phyloP scores from a whole-genome alignment of 2,113 vertebrate genomes.

The Pedionomus torquatus region DNA sequence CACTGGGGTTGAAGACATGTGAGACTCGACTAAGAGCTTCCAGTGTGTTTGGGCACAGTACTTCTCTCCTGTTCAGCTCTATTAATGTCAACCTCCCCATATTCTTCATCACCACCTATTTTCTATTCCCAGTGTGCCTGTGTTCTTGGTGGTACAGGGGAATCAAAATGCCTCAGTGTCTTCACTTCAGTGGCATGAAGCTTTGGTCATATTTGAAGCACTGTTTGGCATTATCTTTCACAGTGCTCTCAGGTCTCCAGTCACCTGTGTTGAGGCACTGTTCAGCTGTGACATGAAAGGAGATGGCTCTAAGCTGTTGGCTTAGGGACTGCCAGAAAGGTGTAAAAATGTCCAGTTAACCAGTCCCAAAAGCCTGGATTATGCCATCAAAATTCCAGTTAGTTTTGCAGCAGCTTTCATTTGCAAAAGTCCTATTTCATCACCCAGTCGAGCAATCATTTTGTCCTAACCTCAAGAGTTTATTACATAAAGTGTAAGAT shows the following conservation, averaged over 20 bases:
- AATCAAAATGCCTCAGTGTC: neutral
- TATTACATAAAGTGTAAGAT: neutral
- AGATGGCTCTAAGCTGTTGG: neutral
- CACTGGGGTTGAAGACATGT: neutral
- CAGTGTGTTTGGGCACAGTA: neutral
- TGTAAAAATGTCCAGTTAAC: neutral
- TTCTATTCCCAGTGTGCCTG: neutral
- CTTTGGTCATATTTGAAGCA: neutral
- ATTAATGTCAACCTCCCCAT: rapidly evolving
- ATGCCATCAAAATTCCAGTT: neutral
- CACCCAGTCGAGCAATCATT: neutral
- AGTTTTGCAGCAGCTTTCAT: neutral
- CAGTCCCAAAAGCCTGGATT: neutral
- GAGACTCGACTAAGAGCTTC: neutral
- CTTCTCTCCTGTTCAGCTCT: neutral
- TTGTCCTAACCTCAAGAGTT: constrained; percentile 13
- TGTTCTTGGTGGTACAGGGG: neutral
- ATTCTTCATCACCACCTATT: neutral
- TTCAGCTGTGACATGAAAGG: neutral
- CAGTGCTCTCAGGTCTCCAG: rapidly evolving
- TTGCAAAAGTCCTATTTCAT: neutral
- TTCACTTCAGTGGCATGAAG: neutral
- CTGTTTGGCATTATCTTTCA: too few species aligned
- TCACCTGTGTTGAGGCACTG: neutral
- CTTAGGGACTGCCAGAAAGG: neutral